Conservation (phyloP, 2,888 invertebrate species). For the Dendrolimus houi region DNA sequence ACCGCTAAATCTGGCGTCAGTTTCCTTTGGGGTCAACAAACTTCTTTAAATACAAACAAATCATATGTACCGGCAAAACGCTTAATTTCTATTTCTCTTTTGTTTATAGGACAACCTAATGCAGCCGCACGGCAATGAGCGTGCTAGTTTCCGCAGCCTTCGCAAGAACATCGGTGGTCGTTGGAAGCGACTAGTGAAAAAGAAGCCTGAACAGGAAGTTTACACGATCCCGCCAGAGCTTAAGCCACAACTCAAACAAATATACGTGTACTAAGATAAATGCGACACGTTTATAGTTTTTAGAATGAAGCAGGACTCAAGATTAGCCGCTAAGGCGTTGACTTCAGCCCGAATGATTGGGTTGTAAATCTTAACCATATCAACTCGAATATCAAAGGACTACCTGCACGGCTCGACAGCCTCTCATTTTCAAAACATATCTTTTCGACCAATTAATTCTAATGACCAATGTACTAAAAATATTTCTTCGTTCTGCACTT, state of each 20-base stretch:
- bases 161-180: slow-evolving; percentile 91
- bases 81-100: slow-evolving; percentile 34
- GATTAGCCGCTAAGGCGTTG: slow-evolving; percentile 40
- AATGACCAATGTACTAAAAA: slow-evolving; percentile 58
- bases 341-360: slow-evolving; percentile 57
- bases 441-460: slow-evolving; percentile 70
- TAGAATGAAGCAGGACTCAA: slow-evolving; percentile 61
- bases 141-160: slow-evolving; percentile 88
- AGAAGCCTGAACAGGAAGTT: slow-evolving; percentile 87
- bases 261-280: slow-evolving; percentile 85
- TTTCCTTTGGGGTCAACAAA: slow-evolving; percentile 36
- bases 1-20: slow-evolving; percentile 34
- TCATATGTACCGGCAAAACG: slow-evolving; percentile 4
- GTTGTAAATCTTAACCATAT: slow-evolving; percentile 59
- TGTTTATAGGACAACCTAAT: slow-evolving; percentile 86
- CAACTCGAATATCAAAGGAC: slow-evolving; percentile 65
- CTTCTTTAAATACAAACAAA: slow-evolving; percentile 20
- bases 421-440: slow-evolving; percentile 60
- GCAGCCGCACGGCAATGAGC: slow-evolving; percentile 82
- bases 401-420: slow-evolving; percentile 46
- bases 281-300: slow-evolving; percentile 23
- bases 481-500: slow-evolving; percentile 61
- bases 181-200: slow-evolving; percentile 89
- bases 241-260: slow-evolving; percentile 91
- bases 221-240: slow-evolving; percentile 92